Evolutionary conservation across 2,113 vertebrate species (phyloP), one percentile per base, ranked within the genome.

Genomic region (Alces alces): DNA sequence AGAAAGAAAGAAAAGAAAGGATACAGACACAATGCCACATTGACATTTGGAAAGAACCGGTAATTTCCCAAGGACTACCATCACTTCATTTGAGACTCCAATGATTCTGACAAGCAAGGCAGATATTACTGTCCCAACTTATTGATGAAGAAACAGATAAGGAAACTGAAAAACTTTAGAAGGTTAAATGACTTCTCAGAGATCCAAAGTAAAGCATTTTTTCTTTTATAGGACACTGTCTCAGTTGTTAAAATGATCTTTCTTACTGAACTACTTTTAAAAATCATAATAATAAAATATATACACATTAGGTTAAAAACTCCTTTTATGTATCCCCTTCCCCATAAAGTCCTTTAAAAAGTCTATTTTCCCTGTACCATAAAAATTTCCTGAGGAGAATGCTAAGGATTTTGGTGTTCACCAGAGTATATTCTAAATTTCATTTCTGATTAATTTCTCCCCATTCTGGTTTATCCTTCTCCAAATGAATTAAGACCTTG

Each of bases 381-480:
- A 97, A 12, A 28, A 61, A n/a, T 84, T 97, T 55, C 73, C 97
- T 95, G 16, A 94, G 57, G 89, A 97, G 17, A 66, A 79, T 30
- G 82, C 16, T 89, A 23, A 86, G 19, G 16, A 96, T 25, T 94
- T 66, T 95, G 28, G 96, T 93, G 97, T 33, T 36, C 45, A 83
- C 60, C 79, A 61, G 61, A 85, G 13, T 23, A 92, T 86, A 86
- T 45, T 54, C 13, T 1, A 2, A 96, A 57, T 87, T 90, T 97
- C 80, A 84, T 7, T 52, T 96, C 76, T 91, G 36, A 57, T 28
- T 92, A 97, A 96, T 94, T 95, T 85, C 73, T 84, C 78, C 95
- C 82, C 96, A 91, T 97, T 97, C 97, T 94, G 86, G 5, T 85
- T 92, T 73, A 76, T 93, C 58, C 55, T 79, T 92, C 83, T 79